Percentiles rank a stretch among this genome's conserved stretches.
phyloP scores from a whole-genome alignment of 2,113 vertebrate species.

The Ancistrus triradiatus region DNA sequence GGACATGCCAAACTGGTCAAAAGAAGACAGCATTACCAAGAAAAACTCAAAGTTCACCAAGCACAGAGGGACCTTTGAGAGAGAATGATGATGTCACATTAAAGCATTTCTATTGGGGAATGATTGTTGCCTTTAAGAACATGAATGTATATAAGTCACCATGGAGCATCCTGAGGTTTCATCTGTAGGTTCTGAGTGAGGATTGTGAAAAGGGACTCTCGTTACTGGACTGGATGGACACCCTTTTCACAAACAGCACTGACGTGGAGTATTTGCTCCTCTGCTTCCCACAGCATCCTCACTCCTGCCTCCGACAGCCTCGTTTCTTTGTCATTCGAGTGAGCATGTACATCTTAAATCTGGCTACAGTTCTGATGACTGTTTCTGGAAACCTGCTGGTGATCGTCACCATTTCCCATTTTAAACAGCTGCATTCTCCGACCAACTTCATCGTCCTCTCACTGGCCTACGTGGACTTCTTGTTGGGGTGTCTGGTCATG shows the following conservation, averaged over 20 bases:
- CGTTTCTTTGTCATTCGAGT: neutral
- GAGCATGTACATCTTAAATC: conserved; percentile 50
- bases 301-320: conserved; percentile 1
- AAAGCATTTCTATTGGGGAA: conserved; percentile 8
- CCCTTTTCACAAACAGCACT: conserved; percentile 21
- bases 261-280: conserved; percentile 20
- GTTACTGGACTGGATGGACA: conserved; percentile 9
- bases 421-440: conserved; percentile 52
- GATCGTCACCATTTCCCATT: conserved; percentile 52
- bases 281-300: conserved; percentile 26
- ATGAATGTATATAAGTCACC: neutral
- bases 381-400: conserved; percentile 53
- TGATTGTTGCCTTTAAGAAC: neutral
- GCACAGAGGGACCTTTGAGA: neutral
- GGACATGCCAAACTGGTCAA: too few relatives aligned
- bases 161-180: neutral
- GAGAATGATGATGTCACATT: conserved; percentile 6
- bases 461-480: conserved; percentile 44
- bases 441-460: conserved; percentile 49
- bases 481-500: conserved; percentile 66
- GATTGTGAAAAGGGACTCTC: neutral
- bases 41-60: neutral
- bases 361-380: conserved; percentile 56
- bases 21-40: too few relatives aligned
- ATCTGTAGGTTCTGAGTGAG: neutral